A percentile compares a stretch with the other conserved stretches of the same genome.
These are phyloP conservation scores for Channa maculata DNA, from an alignment of 2,113 vertebrate genomes.

Conservation along the genomic window DNA sequence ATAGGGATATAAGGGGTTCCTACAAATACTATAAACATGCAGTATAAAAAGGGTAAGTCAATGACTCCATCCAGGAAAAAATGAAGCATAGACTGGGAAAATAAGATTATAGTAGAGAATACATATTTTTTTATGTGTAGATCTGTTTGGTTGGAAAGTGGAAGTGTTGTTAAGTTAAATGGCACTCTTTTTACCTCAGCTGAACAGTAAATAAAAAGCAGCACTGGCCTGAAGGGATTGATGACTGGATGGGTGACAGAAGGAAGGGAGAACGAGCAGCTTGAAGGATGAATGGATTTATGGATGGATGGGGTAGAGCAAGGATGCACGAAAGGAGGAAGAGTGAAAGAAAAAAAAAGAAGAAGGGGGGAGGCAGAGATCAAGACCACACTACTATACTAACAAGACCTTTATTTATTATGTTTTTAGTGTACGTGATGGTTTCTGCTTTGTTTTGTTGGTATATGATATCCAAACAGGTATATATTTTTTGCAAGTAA, in stretches of 20 bases:
- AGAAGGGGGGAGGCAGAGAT: constrained; percentile 1
- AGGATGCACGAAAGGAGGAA: background rate
- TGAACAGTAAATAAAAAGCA: constrained; percentile 8
- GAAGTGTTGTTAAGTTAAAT: constrained; percentile 2
- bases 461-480: too few species aligned
- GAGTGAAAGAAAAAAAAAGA: background rate
- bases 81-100: background rate
- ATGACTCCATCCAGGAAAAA: too few species aligned
- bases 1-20: background rate
- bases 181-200: background rate
- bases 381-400: constrained; percentile 6
- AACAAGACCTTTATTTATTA: too few species aligned
- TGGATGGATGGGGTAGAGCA: background rate
- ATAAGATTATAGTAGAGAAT: background rate
- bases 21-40: too few species aligned
- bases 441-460: too few species aligned
- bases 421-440: too few species aligned
- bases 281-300: background rate
- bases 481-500: too few species aligned
- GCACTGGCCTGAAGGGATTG: background rate
- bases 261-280: background rate
- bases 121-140: too few species aligned
- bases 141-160: too few species aligned
- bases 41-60: too few species aligned
- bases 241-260: background rate